Base-by-base conservation (phyloP, 2,113 vertebrate genomes). In the Acanthisitta chloris region DNA sequence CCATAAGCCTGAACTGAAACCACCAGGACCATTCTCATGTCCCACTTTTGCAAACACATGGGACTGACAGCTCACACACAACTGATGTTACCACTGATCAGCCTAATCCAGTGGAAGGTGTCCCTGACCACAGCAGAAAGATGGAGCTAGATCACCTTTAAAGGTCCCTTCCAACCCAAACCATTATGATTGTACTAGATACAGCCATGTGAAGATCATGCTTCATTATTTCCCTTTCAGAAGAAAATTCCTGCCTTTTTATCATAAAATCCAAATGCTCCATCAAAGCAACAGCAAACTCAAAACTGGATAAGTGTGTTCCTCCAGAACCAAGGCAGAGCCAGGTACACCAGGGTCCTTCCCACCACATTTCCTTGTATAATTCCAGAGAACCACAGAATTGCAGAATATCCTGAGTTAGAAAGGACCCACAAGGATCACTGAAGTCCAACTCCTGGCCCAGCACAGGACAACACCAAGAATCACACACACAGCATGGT, bases 61-160 rank as follows among this genome's bases (percentile, higher is more conserved):
- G 19, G n/a, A 55, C 38, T 43, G 43, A 28, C 15, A 16, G 14
- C 11, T 80, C 43, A 33, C 38, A 36, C 18, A 18, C 6, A 2
- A n/a, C 12, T 17, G 3, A 61, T 0, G 0, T 33, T 17, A 36
- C 8, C 12, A 17, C 1, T 18, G 20, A 83, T 31, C 36, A 42
- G 34, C 24, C 11, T 4, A 3, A 16, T 6, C 18, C 29, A 57
- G 25, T 24, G 61, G 6, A 59, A 86, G 24, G 1, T 17, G 34
- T 33, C 55, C 51, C 45, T 61, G 31, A 13, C 18, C 21, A 14
- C 3, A 29, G 61, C 43, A 59, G 23, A 5, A 6, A 5, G 9
- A 4, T 29, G 45, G 38, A 61, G 61, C 21, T n/a, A 58, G 6
- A 29, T 36, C 15, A 57, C 36, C 40, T 74, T 55, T 42, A 54